A percentile compares a stretch with the other conserved stretches of the same genome.
Conservation (phyloP, 1,140 invertebrate genomes). For the Paraescarpia echinospica region DNA sequence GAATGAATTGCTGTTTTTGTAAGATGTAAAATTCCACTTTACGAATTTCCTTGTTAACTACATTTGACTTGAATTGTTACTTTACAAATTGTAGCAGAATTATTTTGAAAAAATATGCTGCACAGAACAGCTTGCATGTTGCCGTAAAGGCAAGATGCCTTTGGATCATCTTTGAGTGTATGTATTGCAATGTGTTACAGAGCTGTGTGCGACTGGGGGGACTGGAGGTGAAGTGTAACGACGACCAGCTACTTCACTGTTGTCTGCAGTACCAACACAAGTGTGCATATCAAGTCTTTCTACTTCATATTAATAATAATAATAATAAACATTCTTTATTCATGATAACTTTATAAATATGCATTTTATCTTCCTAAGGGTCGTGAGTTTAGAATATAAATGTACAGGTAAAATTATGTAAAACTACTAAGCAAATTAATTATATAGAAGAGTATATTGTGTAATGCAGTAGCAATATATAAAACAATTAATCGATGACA, state of each 20-base stretch:
- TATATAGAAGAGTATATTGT: too few relatives aligned
- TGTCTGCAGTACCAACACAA: conserved; percentile 38
- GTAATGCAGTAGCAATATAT: too few relatives aligned
- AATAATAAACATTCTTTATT: too few relatives aligned
- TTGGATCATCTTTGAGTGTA: background rate
- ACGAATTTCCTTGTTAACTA: background rate
- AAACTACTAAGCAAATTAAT: too few relatives aligned
- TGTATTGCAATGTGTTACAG: background rate
- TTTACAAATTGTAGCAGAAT: background rate
- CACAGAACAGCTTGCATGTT: background rate
- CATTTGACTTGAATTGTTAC: background rate
- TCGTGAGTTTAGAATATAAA: too few relatives aligned
- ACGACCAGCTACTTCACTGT: conserved; percentile 42
- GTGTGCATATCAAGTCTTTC: conserved; percentile 33
- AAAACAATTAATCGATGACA: too few relatives aligned
- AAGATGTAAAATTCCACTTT: background rate
- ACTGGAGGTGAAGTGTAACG: conserved; percentile 36
- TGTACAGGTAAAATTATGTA: too few relatives aligned
- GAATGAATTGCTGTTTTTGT: background rate
- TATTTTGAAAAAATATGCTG: background rate
- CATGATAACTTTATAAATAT: too few relatives aligned
- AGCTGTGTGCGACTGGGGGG: background rate
- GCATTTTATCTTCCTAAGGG: too few relatives aligned
- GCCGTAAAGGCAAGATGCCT: background rate
- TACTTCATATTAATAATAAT: background rate